Conservation (phyloP, 2,113 vertebrate genomes). For the Cricetomys ansorgei region DNA sequence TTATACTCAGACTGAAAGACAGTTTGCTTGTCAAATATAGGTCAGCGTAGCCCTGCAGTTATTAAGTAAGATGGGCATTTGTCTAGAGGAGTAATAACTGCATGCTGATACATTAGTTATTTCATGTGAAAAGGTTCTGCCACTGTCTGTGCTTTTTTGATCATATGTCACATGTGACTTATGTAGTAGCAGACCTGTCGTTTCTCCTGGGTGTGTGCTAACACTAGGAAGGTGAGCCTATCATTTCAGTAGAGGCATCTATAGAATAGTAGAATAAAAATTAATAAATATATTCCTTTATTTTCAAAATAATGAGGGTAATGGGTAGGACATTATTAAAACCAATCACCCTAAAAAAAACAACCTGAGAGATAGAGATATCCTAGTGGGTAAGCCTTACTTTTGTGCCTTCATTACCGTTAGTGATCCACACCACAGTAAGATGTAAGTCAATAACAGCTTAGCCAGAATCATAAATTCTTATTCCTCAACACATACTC, state of each 20-base stretch:
- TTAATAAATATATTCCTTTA: background rate
- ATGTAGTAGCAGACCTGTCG: background rate
- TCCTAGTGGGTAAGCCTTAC: background rate
- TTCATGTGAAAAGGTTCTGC: background rate
- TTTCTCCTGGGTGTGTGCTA: background rate
- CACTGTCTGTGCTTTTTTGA: background rate
- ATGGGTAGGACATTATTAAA: background rate
- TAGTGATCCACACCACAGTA: background rate
- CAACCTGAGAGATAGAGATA: background rate
- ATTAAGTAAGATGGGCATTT: conserved; percentile 27
- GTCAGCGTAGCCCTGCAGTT: background rate
- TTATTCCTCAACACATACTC: background rate
- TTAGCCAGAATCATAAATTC: background rate
- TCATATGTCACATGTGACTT: background rate
- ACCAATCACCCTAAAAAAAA: background rate
- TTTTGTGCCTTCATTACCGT: background rate
- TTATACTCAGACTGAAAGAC: background rate
- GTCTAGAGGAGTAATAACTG: background rate
- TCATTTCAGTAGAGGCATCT: background rate
- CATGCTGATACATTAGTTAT: background rate
- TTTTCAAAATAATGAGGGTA: conserved; percentile 11
- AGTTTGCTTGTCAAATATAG: background rate
- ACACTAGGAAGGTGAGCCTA: background rate
- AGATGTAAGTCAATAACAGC: background rate
- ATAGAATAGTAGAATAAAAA: background rate